Conservation (phyloP, 2,797 vertebrate genomes). For the Glyptemys insculpta region DNA sequence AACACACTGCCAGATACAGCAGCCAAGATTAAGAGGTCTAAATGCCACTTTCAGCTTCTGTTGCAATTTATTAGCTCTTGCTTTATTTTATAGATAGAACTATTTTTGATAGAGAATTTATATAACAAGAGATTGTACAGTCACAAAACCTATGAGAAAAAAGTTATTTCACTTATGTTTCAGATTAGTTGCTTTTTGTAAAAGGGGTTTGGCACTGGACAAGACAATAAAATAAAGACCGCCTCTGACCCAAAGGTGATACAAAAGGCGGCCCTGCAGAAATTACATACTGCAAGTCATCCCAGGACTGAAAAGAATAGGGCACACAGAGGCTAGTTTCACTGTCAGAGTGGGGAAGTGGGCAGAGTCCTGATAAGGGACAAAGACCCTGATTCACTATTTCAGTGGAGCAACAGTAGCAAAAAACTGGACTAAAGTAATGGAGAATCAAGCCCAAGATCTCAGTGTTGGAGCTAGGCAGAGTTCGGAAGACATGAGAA, state of each 20-base stretch:
- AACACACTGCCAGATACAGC: neutral
- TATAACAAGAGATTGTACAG: neutral
- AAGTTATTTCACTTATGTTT: neutral
- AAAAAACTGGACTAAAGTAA: neutral
- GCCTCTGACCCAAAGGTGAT: neutral
- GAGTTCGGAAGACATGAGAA: neutral
- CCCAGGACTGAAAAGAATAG: neutral
- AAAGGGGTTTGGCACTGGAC: neutral
- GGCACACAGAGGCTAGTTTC: neutral
- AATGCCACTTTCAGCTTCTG: neutral
- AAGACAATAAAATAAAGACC: neutral
- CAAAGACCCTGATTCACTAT: neutral
- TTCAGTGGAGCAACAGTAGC: neutral
- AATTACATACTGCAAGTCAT: neutral
- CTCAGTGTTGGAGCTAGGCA: neutral
- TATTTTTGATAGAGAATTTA: rapidly evolving
- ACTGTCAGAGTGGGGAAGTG: neutral
- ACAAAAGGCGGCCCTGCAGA: neutral
- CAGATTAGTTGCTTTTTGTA: neutral
- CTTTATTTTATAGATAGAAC: neutral
- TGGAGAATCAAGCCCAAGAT: neutral
- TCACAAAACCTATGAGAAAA: neutral
- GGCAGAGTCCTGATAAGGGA: neutral
- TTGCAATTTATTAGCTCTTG: neutral
- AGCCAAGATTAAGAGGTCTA: neutral